These are phyloP conservation scores for Aporophyla nigra DNA, from an alignment of 2,888 invertebrate genomes.

Conservation along the genomic window DNA sequence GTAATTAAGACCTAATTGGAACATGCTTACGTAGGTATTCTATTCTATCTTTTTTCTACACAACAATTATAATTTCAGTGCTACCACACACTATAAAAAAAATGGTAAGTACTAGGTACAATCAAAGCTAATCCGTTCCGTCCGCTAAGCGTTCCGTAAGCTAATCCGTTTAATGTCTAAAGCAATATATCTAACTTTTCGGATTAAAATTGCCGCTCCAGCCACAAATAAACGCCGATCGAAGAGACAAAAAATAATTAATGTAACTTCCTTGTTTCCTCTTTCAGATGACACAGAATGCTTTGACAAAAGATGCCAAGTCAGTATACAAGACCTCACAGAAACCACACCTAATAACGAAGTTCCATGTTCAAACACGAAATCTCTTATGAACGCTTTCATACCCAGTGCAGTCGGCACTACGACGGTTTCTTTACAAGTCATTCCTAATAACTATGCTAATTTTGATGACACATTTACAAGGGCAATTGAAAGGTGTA, in stretches of 20 bases:
- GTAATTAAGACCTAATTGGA: background rate
- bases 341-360: background rate
- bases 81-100: too few relatives aligned
- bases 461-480: conserved; percentile 70
- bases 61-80: background rate
- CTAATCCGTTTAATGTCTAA: background rate
- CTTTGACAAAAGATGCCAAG: background rate
- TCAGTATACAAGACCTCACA: background rate
- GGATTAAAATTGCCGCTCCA: background rate
- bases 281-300: conserved; percentile 17
- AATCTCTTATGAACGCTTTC: background rate
- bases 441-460: conserved; percentile 22
- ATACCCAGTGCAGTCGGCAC: background rate
- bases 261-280: background rate
- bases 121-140: background rate
- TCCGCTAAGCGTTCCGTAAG: too few relatives aligned
- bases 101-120: background rate
- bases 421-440: conserved; percentile 22
- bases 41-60: background rate
- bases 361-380: background rate
- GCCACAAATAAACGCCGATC: too few relatives aligned
- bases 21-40: background rate
- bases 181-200: background rate
- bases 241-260: background rate
- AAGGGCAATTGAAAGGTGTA: conserved; percentile 67